Conservation (phyloP, 2,113 vertebrate species). For the Patagioenas fasciata region DNA sequence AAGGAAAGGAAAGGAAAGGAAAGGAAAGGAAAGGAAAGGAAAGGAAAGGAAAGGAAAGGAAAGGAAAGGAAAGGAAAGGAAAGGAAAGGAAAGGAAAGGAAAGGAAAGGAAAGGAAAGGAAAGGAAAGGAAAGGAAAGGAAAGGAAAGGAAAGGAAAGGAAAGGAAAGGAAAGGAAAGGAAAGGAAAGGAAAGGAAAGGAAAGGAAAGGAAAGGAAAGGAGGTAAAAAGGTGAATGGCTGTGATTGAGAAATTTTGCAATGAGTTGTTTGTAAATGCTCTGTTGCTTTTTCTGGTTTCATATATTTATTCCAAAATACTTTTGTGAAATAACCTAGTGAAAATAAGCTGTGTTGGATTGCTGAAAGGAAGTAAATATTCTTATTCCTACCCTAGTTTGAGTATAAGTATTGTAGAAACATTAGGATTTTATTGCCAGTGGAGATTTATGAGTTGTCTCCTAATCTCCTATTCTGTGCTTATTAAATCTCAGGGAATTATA, state of each 20-base stretch:
- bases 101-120: too few relatives aligned
- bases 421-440: background rate
- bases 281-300: background rate
- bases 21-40: too few relatives aligned
- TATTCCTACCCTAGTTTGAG: background rate
- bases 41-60: too few relatives aligned
- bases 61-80: too few relatives aligned
- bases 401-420: background rate
- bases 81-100: too few relatives aligned
- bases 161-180: too few relatives aligned
- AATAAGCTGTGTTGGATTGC: background rate
- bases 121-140: too few relatives aligned
- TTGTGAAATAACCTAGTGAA: background rate
- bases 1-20: too few relatives aligned
- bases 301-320: background rate
- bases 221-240: fast-evolving
- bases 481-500: background rate
- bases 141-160: too few relatives aligned
- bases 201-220: background rate
- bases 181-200: too few relatives aligned
- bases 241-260: background rate
- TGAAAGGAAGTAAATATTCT: background rate
- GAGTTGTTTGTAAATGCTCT: background rate
- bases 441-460: background rate
- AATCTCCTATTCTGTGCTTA: too few relatives aligned